Conservation (phyloP, 1,140 invertebrate species). For the Vollenhovia emeryi region DNA sequence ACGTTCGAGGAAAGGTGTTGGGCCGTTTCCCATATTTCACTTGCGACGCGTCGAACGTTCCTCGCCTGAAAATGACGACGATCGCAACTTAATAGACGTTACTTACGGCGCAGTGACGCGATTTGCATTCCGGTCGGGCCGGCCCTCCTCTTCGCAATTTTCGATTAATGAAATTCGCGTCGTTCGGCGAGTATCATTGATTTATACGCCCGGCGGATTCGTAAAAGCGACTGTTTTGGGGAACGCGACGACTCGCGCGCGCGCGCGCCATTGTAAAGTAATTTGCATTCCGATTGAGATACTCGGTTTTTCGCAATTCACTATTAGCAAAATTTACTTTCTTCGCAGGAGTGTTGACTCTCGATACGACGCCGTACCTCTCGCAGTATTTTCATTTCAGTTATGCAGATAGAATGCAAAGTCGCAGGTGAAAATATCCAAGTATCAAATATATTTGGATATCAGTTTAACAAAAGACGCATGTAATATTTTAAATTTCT, state of each 20-base stretch:
- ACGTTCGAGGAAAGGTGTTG: background rate
- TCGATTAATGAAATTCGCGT: slow-evolving; percentile 46
- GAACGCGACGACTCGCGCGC: background rate
- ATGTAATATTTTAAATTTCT: background rate
- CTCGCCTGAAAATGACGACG: slow-evolving; percentile 13
- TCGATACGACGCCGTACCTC: background rate
- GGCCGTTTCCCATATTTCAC: slow-evolving; percentile 33
- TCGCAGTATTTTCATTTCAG: background rate
- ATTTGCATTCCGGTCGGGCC: slow-evolving; percentile 44
- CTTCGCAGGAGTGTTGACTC: background rate
- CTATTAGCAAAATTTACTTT: background rate
- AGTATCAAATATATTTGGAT: no score
- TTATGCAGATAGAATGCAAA: background rate
- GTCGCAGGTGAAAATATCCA: background rate
- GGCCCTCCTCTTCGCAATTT: slow-evolving; percentile 16
- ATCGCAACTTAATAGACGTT: slow-evolving; percentile 40
- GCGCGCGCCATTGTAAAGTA: background rate
- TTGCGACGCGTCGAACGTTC: slow-evolving; percentile 14
- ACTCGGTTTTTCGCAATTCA: background rate
- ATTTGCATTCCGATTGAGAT: background rate
- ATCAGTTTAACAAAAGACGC: background rate
- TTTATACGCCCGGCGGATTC: slow-evolving; percentile 33
- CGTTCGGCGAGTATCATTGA: slow-evolving; percentile 18
- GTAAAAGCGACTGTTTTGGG: background rate
- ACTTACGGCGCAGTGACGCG: slow-evolving; percentile 32